Evolutionary conservation across 2,888 invertebrate genomes (phyloP).

Genomic region (Eupeodes luniger): DNA sequence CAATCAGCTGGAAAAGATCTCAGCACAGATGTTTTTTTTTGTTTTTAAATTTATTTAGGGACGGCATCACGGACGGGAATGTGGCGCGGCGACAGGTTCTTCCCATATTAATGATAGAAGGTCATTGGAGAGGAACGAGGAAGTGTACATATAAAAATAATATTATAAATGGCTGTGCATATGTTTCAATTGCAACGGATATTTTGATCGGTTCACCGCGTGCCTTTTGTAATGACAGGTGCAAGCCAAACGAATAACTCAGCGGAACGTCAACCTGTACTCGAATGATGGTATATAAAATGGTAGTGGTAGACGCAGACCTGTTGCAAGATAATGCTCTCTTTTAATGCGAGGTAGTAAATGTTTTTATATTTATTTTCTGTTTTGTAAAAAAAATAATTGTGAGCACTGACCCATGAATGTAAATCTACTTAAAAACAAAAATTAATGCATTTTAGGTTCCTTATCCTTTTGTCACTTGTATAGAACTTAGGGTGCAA

Average conservation of each 20-base stretch:
- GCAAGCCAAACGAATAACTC: slow-evolving; percentile 53
- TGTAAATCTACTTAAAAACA: neutral
- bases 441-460: slow-evolving; percentile 18
- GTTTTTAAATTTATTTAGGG: slow-evolving; percentile 11
- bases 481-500: neutral
- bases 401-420: slow-evolving; percentile 63
- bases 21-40: slow-evolving; percentile 17
- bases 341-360: slow-evolving; percentile 6
- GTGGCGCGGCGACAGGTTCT: slow-evolving; percentile 45
- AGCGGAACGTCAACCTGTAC: slow-evolving; percentile 72
- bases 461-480: slow-evolving; percentile 36
- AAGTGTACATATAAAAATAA: slow-evolving; percentile 28
- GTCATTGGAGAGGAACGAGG: slow-evolving; percentile 66
- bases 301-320: slow-evolving; percentile 31
- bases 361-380: slow-evolving; percentile 12
- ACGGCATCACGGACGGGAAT: slow-evolving; percentile 21
- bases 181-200: slow-evolving; percentile 70
- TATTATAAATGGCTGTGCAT: slow-evolving; percentile 48
- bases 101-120: slow-evolving; percentile 37
- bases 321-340: slow-evolving; percentile 60
- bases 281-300: neutral
- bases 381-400: neutral
- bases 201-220: slow-evolving; percentile 69
- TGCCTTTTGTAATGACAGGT: slow-evolving; percentile 73
- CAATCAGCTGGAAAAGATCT: slow-evolving; percentile 55